phyloP scores from a whole-genome alignment of 2,888 invertebrate genomes.

The Drosophila fulvimacula region DNA sequence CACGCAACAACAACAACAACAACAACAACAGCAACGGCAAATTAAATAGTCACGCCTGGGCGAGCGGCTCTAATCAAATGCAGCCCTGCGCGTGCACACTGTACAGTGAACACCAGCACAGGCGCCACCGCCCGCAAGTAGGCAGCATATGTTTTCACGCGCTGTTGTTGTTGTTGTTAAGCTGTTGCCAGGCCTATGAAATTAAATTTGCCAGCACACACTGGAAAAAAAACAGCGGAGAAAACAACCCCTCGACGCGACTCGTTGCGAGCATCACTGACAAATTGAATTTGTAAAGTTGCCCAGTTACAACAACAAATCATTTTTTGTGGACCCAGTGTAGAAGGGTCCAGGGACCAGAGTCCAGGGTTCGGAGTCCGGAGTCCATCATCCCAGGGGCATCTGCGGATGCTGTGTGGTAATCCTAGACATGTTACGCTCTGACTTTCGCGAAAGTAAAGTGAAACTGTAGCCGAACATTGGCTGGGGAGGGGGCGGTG shows the following conservation, averaged over 20 bases:
- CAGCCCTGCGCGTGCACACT: conserved; percentile 34
- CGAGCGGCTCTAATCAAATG: conserved; percentile 70
- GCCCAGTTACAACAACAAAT: conserved; percentile 71
- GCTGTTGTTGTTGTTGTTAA: conserved; percentile 21
- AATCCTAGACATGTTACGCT: conserved; percentile 72
- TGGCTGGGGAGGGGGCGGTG: conserved; percentile 1
- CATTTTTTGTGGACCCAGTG: conserved; percentile 43
- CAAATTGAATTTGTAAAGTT: conserved; percentile 78
- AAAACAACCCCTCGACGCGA: conserved; percentile 37
- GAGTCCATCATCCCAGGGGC: conserved; percentile 28
- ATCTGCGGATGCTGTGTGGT: conserved; percentile 51
- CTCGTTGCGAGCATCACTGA: conserved; percentile 61
- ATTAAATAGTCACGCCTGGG: conserved; percentile 75
- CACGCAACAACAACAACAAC: conserved; percentile 42
- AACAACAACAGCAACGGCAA: conserved; percentile 36
- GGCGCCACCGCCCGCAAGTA: conserved; percentile 48
- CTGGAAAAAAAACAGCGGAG: not conserved
- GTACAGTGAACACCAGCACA: conserved; percentile 42
- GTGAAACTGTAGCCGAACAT: conserved; percentile 65
- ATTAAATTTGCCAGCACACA: conserved; percentile 54
- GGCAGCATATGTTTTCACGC: conserved; percentile 55
- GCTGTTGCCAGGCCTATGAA: conserved; percentile 70
- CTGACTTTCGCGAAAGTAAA: conserved; percentile 67
- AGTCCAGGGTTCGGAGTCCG: not conserved
- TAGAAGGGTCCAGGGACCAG: conserved; percentile 7